Evolutionary conservation across 2,797 vertebrate genomes (phyloP), one percentile per base, ranked within the genome.

Genomic region (Sorex maritimensis): DNA sequence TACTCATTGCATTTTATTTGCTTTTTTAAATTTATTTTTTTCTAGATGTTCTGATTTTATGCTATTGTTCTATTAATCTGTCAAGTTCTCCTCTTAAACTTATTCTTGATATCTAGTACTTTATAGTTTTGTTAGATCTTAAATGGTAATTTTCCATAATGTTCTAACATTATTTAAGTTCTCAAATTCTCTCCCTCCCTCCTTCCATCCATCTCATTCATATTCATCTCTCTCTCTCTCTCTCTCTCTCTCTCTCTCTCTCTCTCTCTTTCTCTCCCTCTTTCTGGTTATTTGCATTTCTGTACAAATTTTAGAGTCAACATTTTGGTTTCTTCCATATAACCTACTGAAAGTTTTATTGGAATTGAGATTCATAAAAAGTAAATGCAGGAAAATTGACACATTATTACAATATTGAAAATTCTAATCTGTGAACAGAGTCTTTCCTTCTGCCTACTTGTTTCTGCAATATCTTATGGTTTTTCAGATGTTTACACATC

Each of bases 321-420:
- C 23, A 11, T 94, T 1, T 82, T 91, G 12, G 41, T 82, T 88
- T 93, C 67, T 67, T 17, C n/a, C 52, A 86, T 72, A 49, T 46
- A 72, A 28, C 55, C 21, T 67, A 2, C 46, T 58, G 19, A 19
- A 24, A 55, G 13, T 71, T 86, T 17, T 15, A 23, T 5, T 93
- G n/a, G 15, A 34, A 28, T 82, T 74, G 34, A 61, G 23, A 52
- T 92, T n/a, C 46, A 21, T 69, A 9, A 82, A 84, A 71, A 63
- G 52, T 30, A 68, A 30, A 17, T 81, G 26, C 46, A 92, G 46
- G 65, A 72, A 30, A 44, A 41, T 1, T 55, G 65, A 65, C 26
- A 14, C 6, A 30, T 74, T 21, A 69, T 92, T 90, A 78, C 5
- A 69, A 2, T 67, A 28, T 21, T 82, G 61, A 88, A 14, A 19